phyloP scores from a whole-genome alignment of 2,888 invertebrate species.

The Thecophora atra region DNA sequence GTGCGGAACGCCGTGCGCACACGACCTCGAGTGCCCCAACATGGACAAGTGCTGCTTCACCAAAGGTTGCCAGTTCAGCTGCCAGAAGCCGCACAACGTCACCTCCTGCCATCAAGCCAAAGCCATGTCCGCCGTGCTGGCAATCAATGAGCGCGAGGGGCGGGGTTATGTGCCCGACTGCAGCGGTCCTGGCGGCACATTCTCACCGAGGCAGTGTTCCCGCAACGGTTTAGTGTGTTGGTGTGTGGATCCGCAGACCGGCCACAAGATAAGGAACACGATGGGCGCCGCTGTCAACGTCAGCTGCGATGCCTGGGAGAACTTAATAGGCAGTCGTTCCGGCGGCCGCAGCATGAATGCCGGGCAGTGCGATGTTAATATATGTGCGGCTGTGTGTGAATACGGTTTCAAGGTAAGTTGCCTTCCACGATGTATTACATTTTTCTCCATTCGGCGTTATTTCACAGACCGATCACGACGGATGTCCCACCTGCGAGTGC shows the following conservation, averaged over 20 bases:
- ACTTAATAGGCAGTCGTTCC: constrained; percentile 60
- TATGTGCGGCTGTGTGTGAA: constrained; percentile 85
- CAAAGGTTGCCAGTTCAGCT: constrained; percentile 78
- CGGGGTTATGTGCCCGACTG: constrained; percentile 88
- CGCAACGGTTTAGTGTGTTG: constrained; percentile 87
- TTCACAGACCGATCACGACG: constrained; percentile 67
- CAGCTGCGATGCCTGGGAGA: constrained; percentile 70
- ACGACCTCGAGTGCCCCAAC: constrained; percentile 83
- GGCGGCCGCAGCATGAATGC: constrained; percentile 68
- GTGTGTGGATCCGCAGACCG: constrained; percentile 81
- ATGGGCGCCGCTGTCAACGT: constrained; percentile 81
- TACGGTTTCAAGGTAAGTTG: constrained; percentile 78
- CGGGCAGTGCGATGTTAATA: constrained; percentile 73
- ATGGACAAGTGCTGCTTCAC: constrained; percentile 84
- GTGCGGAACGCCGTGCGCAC: constrained; percentile 77
- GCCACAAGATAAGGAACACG: constrained; percentile 79
- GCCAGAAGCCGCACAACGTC: constrained; percentile 78
- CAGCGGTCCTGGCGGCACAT: constrained; percentile 74
- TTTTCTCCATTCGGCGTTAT: background rate
- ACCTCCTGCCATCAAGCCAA: constrained; percentile 82
- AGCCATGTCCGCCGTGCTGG: constrained; percentile 78
- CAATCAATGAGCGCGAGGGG: constrained; percentile 81
- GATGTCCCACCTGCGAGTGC: constrained; percentile 86
- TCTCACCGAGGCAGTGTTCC: constrained; percentile 80
- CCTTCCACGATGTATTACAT: background rate